Conservation (phyloP, 2,113 vertebrate species). For the Aix galericulata region DNA sequence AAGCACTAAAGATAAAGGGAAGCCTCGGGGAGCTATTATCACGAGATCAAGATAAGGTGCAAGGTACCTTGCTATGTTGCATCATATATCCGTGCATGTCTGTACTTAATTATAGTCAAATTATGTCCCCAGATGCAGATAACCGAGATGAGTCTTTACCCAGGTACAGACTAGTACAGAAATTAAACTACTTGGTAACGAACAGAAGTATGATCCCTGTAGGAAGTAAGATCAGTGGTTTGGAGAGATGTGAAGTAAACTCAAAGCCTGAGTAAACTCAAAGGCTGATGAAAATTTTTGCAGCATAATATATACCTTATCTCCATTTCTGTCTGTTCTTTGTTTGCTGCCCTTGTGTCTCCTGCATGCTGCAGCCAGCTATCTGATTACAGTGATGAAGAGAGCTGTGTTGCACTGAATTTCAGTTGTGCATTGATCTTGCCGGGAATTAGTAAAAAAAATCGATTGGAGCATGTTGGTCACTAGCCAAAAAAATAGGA, state of each 20-base stretch:
- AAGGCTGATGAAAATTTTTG: not conserved
- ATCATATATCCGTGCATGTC: not conserved
- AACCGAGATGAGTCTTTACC: not conserved
- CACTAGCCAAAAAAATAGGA: not conserved
- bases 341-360: not conserved
- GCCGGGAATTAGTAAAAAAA: conserved; percentile 25
- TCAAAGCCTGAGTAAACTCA: not conserved
- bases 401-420: not conserved
- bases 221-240: not conserved
- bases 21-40: not conserved
- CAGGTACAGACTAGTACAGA: not conserved
- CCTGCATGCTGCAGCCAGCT: not conserved
- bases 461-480: conserved; percentile 24
- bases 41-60: not conserved
- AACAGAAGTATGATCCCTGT: not conserved
- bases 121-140: not conserved
- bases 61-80: not conserved
- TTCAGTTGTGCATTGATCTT: conserved; percentile 55
- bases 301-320: not conserved
- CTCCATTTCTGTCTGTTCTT: not conserved
- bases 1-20: not conserved
- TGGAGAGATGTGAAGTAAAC: not conserved
- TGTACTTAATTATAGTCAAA: not conserved
- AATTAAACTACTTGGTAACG: not conserved
- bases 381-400: conserved; percentile 44